phyloP scores from a whole-genome alignment of 2,797 vertebrate species.

The Microcaecilia unicolor region DNA sequence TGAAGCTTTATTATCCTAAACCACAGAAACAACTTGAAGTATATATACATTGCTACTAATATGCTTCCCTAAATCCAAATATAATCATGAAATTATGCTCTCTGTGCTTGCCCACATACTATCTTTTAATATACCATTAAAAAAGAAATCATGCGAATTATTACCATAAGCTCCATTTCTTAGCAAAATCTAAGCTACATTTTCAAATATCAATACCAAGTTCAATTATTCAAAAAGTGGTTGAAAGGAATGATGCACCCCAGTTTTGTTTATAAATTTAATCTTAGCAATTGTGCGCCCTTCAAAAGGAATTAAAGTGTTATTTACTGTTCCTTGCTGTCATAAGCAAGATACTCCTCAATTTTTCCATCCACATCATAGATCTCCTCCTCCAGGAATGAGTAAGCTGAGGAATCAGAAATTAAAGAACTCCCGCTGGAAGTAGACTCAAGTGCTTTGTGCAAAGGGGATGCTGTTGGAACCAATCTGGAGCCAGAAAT shows the following conservation, averaged over 20 bases:
- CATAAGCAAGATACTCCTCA: conserved; percentile 75
- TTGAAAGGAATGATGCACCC: too few species aligned
- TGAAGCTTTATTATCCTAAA: conserved; percentile 8
- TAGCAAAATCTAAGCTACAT: too few species aligned
- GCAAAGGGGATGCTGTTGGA: conserved; percentile 23
- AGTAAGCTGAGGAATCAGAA: conserved; percentile 5
- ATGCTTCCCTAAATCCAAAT: too few species aligned
- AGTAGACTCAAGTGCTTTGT: conserved; percentile 1
- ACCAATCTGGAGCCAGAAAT: conserved; percentile 59
- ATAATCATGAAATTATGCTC: too few species aligned
- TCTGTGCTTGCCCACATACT: too few species aligned
- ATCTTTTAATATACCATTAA: too few species aligned
- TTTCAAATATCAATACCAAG: background rate
- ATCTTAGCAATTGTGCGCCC: background rate
- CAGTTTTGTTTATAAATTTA: background rate
- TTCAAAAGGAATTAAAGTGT: conserved; percentile 4
- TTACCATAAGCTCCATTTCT: too few species aligned
- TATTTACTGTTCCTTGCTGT: conserved; percentile 62
- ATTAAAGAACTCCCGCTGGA: conserved; percentile 2
- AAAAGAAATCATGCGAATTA: too few species aligned
- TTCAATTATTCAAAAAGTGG: background rate
- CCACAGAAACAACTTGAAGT: background rate
- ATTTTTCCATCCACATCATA: conserved; percentile 65
- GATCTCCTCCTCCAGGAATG: conserved; percentile 64
- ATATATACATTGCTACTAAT: too few species aligned